Conservation (phyloP, 2,113 vertebrate species). For the Myocastor coypus region DNA sequence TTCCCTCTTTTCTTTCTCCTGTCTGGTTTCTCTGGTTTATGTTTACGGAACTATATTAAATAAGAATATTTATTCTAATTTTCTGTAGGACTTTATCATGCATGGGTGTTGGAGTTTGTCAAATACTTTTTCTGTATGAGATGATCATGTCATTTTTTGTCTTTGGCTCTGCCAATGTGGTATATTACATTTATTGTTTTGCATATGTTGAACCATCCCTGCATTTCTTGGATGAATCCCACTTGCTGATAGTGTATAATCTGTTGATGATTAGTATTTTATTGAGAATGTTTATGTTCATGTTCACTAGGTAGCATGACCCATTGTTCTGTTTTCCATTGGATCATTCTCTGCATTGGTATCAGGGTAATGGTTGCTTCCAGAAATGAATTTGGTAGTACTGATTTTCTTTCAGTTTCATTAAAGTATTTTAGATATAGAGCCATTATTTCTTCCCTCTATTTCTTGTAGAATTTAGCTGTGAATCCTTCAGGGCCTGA, state of each 20-base stretch:
- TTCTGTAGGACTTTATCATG: background rate
- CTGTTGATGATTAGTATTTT: background rate
- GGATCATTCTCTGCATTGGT: background rate
- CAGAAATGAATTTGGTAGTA: background rate
- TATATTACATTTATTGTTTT: background rate
- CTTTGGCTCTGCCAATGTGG: background rate
- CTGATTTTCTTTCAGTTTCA: background rate
- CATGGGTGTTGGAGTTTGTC: background rate
- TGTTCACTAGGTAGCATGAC: background rate
- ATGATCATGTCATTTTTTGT: background rate
- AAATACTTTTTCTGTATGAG: background rate
- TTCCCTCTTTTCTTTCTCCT: background rate
- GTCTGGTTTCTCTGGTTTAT: background rate
- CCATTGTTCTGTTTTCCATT: background rate
- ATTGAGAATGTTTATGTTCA: background rate
- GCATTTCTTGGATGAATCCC: background rate
- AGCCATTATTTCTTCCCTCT: background rate
- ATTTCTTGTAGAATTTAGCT: background rate
- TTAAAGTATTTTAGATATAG: background rate
- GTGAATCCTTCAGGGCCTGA: background rate
- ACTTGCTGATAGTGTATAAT: background rate
- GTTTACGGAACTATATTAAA: background rate
- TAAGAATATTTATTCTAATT: background rate
- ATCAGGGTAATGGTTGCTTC: background rate
- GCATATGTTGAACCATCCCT: background rate